Base-by-base conservation (phyloP, 2,888 invertebrate species). In the Omphaloscelis lunosa region DNA sequence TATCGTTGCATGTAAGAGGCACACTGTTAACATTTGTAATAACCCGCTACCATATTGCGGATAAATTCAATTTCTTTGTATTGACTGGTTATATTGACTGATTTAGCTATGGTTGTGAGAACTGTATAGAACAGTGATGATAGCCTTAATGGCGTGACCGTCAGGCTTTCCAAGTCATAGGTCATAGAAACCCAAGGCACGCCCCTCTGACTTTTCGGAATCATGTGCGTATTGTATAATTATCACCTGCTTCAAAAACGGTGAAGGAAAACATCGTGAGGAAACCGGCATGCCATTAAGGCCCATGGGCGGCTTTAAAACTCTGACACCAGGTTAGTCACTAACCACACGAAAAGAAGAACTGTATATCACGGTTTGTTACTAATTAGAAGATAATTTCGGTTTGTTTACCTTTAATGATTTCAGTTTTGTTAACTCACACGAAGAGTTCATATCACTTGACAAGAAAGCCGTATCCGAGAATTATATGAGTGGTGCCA, bases 401-500 rank as follows among this genome's bases (percentile, higher is more conserved):
- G 39, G 34, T 58, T 73, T 45, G 41, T 34, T 34, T 51, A 51
- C 4, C 20, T 39, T 15, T 29, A 20, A 67, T 34, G 56, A 65
- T 66, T 77, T 67, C n/a, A 61, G n/a, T 73, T n/a, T 66, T 6
- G 56, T 58, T 51, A 62, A 77, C 39, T 20, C 53, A 48, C 34
- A 68, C 27, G 69, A 79, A 77, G 51, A 34, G 48, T 41, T 70
- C 41, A 59, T 58, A 59, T 59, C 45, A 74, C 51, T 66, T 73
- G 71, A 68, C 41, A 51, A 70, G 53, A 62, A 79, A 83, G 27
- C 62, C 41, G 48, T 74, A 77, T 75, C 53, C 41, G 66, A 69
- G 68, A 66, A 70, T 34, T 82, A 79, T 80, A 84, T 89, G 76
- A 88, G 70, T 75, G 72, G 65, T 70, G 76, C 61, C 77, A 73